Conservation (phyloP, 1,140 invertebrate species). For the Bradynema listronoti region DNA sequence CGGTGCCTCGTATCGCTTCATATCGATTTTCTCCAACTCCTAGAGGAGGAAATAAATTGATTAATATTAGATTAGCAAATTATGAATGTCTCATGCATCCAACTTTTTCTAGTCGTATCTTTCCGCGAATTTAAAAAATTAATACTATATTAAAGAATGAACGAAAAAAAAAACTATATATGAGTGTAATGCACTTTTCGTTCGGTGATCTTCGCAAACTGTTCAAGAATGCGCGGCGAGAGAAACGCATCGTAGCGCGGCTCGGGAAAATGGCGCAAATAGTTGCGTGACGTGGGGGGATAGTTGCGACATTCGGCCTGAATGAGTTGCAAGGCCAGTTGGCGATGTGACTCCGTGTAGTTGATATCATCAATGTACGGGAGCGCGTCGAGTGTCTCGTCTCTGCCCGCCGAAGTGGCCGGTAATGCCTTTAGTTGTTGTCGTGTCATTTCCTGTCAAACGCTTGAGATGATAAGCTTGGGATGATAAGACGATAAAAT, state of each 20-base stretch:
- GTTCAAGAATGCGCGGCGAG: slow-evolving; percentile 23
- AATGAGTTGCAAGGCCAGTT: slow-evolving; percentile 35
- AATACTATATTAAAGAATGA: no score
- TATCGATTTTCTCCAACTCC: slow-evolving; percentile 43
- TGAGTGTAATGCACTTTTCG: slow-evolving; percentile 26
- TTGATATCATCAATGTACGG: slow-evolving; percentile 35
- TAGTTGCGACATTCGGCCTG: slow-evolving; percentile 30
- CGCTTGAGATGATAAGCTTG: no score
- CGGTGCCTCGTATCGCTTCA: slow-evolving; percentile 39
- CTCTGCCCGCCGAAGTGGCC: background rate
- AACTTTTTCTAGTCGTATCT: no score
- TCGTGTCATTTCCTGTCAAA: background rate
- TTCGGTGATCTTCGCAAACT: slow-evolving; percentile 24
- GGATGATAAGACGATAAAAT: background rate
- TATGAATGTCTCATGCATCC: background rate
- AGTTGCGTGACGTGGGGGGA: slow-evolving; percentile 43
- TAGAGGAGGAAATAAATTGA: no score
- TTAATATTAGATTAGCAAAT: background rate
- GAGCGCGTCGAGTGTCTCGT: slow-evolving; percentile 13
- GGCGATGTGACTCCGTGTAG: slow-evolving; percentile 38
- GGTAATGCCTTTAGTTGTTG: background rate
- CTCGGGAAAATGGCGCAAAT: slow-evolving; percentile 29
- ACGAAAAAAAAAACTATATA: background rate
- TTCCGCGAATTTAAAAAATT: slow-evolving; percentile 20
- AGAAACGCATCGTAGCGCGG: slow-evolving; percentile 41